phyloP scores from a whole-genome alignment of 2,888 invertebrate genomes.

The Macaria notata region DNA sequence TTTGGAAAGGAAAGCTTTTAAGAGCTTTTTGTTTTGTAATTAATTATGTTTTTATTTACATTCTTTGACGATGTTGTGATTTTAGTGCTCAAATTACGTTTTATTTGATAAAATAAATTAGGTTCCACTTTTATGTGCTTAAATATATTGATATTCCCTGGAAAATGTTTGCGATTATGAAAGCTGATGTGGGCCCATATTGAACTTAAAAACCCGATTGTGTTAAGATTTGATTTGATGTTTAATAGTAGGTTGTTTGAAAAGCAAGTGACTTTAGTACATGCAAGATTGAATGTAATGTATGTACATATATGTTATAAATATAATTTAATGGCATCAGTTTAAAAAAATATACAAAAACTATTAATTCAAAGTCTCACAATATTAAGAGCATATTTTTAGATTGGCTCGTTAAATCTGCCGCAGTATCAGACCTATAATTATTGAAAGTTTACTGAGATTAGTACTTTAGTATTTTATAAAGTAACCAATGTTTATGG shows the following conservation, averaged over 20 bases:
- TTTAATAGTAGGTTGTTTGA: too few relatives aligned
- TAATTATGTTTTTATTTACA: conserved; percentile 70
- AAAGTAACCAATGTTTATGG: conserved; percentile 27
- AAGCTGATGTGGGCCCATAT: too few relatives aligned
- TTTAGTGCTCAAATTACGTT: conserved; percentile 29
- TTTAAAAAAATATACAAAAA: too few relatives aligned
- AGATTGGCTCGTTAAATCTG: conserved; percentile 28
- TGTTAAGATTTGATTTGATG: too few relatives aligned
- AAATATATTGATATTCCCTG: too few relatives aligned
- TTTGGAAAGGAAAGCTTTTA: conserved; percentile 78
- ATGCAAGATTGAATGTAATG: too few relatives aligned
- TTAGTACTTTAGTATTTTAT: conserved; percentile 30
- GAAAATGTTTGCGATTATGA: too few relatives aligned
- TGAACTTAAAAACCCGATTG: too few relatives aligned
- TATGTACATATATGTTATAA: too few relatives aligned
- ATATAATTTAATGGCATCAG: too few relatives aligned
- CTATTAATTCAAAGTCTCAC: conserved; percentile 6
- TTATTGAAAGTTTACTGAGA: conserved; percentile 31
- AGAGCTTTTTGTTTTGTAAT: conserved; percentile 80
- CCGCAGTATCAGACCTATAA: conserved; percentile 32
- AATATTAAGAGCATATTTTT: conserved; percentile 30
- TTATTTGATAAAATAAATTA: conserved; percentile 12
- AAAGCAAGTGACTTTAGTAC: too few relatives aligned
- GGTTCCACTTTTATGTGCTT: too few relatives aligned
- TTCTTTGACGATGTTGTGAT: conserved; percentile 54